Conservation (phyloP, 2,888 invertebrate genomes). For the Paralinhomoeus sp. region DNA sequence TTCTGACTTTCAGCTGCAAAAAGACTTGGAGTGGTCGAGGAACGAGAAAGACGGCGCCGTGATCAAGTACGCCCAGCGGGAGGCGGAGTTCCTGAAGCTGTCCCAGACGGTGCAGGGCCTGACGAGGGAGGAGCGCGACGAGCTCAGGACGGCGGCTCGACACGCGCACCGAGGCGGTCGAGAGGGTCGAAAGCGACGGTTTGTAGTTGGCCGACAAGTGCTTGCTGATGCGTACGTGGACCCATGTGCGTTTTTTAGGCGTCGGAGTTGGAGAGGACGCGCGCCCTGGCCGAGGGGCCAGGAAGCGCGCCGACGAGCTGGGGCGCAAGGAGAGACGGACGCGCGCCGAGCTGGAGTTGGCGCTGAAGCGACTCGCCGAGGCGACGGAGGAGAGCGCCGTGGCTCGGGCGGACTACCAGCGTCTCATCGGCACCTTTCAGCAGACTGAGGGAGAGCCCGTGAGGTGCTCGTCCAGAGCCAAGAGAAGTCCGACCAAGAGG, state of each 20-base stretch:
- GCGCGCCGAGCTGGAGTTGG: constrained; percentile 33
- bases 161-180: not conserved
- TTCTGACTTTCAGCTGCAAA: constrained; percentile 10
- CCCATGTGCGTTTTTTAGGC: too few species aligned
- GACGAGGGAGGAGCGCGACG: not conserved
- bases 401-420: constrained; percentile 38
- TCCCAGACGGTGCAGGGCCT: constrained; percentile 1
- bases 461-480: constrained; percentile 25
- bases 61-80: constrained; percentile 17
- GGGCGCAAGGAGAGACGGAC: constrained; percentile 15
- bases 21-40: constrained; percentile 11
- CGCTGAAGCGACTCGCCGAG: constrained; percentile 34
- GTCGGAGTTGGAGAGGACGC: constrained; percentile 1
- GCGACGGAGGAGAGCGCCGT: constrained; percentile 39
- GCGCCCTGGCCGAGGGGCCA: constrained; percentile 1
- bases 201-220: too few species aligned
- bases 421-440: constrained; percentile 34
- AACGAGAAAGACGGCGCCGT: constrained; percentile 17
- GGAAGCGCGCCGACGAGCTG: not conserved
- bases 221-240: too few species aligned
- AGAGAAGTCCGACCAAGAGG: constrained; percentile 26
- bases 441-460: constrained; percentile 15
- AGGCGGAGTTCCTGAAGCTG: constrained; percentile 15
- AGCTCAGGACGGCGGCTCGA: not conserved
- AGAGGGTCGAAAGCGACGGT: not conserved